These are phyloP conservation scores for Zaprionus ghesquierei DNA, from an alignment of 1,140 invertebrate species.

Conservation along the genomic window DNA sequence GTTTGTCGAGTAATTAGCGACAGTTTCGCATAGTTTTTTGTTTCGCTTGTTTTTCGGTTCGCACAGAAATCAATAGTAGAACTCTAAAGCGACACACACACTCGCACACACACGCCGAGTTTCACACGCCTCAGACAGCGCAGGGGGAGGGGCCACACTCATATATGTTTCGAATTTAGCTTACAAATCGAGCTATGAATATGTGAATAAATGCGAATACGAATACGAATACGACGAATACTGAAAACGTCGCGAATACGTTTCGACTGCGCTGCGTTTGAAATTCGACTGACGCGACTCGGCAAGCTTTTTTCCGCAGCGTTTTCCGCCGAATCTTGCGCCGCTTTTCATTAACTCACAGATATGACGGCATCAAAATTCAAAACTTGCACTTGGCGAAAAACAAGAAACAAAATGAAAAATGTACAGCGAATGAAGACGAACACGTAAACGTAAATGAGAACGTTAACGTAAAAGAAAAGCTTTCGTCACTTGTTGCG, in stretches of 20 bases:
- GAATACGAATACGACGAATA: slow-evolving; percentile 15
- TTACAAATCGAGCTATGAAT: slow-evolving; percentile 16
- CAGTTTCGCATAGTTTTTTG: slow-evolving; percentile 11
- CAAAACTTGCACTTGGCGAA: slow-evolving; percentile 38
- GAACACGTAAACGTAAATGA: background rate
- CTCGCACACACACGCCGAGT: slow-evolving; percentile 14
- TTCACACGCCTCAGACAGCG: slow-evolving; percentile 16
- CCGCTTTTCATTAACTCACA: slow-evolving; percentile 70
- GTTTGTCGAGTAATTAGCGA: slow-evolving; percentile 43
- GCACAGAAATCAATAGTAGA: slow-evolving; percentile 45
- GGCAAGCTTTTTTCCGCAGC: slow-evolving; percentile 66
- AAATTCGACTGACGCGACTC: slow-evolving; percentile 70
- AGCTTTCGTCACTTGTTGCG: slow-evolving; percentile 73
- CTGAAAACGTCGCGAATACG: slow-evolving; percentile 22
- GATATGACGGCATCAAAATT: slow-evolving; percentile 62
- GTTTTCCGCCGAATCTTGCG: slow-evolving; percentile 56
- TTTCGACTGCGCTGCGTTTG: slow-evolving; percentile 57
- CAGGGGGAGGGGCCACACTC: background rate
- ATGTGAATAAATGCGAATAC: slow-evolving; percentile 20
- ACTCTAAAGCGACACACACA: background rate
- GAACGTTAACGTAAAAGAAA: slow-evolving; percentile 13
- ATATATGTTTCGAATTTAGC: slow-evolving; percentile 17
- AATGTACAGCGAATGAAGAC: background rate
- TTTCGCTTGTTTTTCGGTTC: background rate
- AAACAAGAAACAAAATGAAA: slow-evolving; percentile 35